These are phyloP conservation scores for Scaptomyza hsui DNA, from an alignment of 1,140 invertebrate species.

Conservation along the genomic window DNA sequence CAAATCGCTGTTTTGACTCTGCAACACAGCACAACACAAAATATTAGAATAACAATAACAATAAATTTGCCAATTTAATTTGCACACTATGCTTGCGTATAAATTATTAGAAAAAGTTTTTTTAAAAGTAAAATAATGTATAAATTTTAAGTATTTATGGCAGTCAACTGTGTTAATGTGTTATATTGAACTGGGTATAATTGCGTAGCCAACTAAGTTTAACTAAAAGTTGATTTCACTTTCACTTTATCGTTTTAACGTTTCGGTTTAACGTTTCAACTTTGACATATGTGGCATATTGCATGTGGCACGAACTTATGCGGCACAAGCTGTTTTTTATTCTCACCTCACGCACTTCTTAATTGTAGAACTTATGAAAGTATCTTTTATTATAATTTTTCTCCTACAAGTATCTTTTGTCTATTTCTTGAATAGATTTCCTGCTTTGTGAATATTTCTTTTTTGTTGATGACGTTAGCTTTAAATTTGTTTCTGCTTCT, in stretches of 20 bases:
- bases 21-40: conserved; percentile 32
- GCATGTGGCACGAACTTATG: conserved; percentile 16
- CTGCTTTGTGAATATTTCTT: conserved; percentile 32
- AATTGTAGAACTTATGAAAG: conserved; percentile 44
- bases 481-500: conserved; percentile 34
- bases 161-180: background rate
- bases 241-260: conserved; percentile 4
- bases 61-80: conserved; percentile 6
- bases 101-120: conserved; percentile 1
- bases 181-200: conserved; percentile 17
- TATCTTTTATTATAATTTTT: conserved; percentile 31
- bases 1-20: conserved; percentile 80
- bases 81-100: conserved; percentile 1
- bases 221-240: background rate
- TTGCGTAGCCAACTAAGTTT: conserved; percentile 21
- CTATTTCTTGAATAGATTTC: conserved; percentile 57
- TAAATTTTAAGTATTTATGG: conserved; percentile 2
- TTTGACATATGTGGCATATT: conserved; percentile 61
- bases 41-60: conserved; percentile 16
- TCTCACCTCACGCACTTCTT: conserved; percentile 38
- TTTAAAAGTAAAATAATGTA: conserved; percentile 4
- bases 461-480: conserved; percentile 70
- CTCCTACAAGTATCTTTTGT: conserved; percentile 4
- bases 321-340: background rate
- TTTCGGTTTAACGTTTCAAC: conserved; percentile 31